Evolutionary conservation across 2,888 invertebrate genomes (phyloP), one percentile per base, ranked within the genome.

Genomic region (Agonopterix alstromeriana): DNA sequence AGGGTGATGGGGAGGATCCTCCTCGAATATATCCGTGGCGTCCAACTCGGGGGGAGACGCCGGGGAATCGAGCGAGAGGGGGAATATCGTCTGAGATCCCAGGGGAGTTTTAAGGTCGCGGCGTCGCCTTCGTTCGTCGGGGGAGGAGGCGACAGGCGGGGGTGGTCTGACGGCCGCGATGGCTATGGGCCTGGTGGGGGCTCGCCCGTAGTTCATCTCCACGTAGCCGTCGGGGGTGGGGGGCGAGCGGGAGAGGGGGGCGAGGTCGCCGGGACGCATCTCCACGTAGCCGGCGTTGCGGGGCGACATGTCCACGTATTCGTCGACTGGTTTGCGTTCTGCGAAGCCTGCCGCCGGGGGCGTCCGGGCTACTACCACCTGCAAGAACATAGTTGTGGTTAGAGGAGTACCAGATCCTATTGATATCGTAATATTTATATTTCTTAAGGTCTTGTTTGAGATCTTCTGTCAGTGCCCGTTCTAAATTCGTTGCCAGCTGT

Each of bases 61-160:
- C 0, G 93, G 93, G 56, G 93, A 92, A 67, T 93, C 93, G 43
- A 93, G 73, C 52, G 91, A 92, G 61, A 93, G 89, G 1, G 93
- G 93, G 71, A 94, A 94, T 52, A 93, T 91, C 0, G 93, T 92
- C 49, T 90, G 90, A 5, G 91, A 92, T 43, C 92, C 92, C 1
- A 91, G 90, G 0, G 91, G 91, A 0, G 92, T 91, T 55, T 77
- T 82, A 90, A 90, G 91, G 67, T 90, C 91, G 45, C 92, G 81
- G 70, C 90, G 53, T 79, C 71, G 66, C 45, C 50, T 65, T 5
- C 50, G 45, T 14, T 57, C 52, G 36, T 47, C 52, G 36, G 50
- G 46, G 1, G 51, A 50, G 8, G 52, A 10, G 41, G 55, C 48
- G 42, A 27, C 43, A 12, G 35, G 47, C n/a, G 42, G 45, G 43